Base-by-base conservation (phyloP, 1,140 invertebrate species). In the Charaxes varanes region DNA sequence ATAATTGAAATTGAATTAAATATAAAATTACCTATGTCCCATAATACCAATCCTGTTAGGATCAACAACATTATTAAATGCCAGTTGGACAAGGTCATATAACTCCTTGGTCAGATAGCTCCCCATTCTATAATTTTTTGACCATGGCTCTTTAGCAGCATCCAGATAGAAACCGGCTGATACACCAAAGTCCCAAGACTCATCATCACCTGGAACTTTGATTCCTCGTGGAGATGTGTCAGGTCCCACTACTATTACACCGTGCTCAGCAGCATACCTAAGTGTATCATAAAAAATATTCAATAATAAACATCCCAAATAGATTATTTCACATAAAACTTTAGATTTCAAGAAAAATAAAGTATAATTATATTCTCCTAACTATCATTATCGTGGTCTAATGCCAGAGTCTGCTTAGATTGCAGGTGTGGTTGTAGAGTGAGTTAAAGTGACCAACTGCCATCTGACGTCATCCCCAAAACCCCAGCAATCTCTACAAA, bases 91-190 rank as follows among this genome's bases (percentile, higher is more conserved):
- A n/a, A 98, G 40, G 26, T 89, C 86, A 40, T 92, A 90, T 22
- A 99, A 82, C 84, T 99, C 98, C 57, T 90, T 89, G 4, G 94
- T 96, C n/a, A 99, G 85, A 65, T 99, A 99, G 26, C 93, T 95
- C 61, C 92, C 99, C 98, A 99, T 99, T 63, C 92, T 90, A 59
- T 98, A 99, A 84, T 99, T 91, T 32, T 90, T 92, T 21, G 92
- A 92, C 97, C 97, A 99, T 36, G 96, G 95, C 15, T 94, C 91
- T 59, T 92, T 84, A 0, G 91, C 92, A 2, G 97, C 96, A 87
- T 99, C 93, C 0, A 99, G 85, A 83, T 99, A 99, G 78, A 98
- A 99, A 1, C 97, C 96, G 53, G 98, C 97, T 11, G 94, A 94
- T 14, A 90, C 91, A 14, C 98, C 98, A 86, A 99, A 97, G 84